A percentile compares a stretch with the other conserved stretches of the same genome.
Conservation (phyloP, 2,113 vertebrate species). For the Microcebus lehilahytsara region DNA sequence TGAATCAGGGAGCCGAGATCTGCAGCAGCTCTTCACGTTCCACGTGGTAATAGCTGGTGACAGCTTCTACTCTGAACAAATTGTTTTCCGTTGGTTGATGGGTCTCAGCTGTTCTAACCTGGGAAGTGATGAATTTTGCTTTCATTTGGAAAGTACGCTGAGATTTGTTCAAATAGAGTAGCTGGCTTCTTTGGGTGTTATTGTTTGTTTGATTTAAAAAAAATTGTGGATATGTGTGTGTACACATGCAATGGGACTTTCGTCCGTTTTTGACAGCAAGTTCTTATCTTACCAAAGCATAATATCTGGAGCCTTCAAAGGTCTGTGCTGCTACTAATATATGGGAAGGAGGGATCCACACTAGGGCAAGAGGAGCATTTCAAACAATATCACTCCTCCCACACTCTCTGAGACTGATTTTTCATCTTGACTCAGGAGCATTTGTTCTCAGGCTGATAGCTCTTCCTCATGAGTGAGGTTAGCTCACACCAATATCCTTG, state of each 20-base stretch:
- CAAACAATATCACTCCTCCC: background rate
- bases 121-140: conserved; percentile 80
- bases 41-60: conserved; percentile 83
- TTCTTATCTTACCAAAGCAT: conserved; percentile 11
- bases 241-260: background rate
- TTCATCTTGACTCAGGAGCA: background rate
- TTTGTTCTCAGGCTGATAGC: background rate
- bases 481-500: conserved; percentile 20
- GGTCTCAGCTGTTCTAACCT: conserved; percentile 83
- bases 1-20: conserved; percentile 72
- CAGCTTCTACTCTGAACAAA: conserved; percentile 85
- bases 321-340: background rate
- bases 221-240: background rate
- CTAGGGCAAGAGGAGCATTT: background rate
- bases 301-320: background rate
- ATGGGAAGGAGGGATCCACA: background rate
- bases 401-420: background rate
- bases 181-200: conserved; percentile 21
- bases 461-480: conserved; percentile 1
- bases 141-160: conserved; percentile 73
- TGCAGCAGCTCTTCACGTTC: conserved; percentile 78
- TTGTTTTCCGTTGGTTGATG: conserved; percentile 86
- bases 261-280: background rate
- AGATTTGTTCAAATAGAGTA: conserved; percentile 66
- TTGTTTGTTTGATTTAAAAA: conserved; percentile 1